phyloP scores from a whole-genome alignment of 2,888 invertebrate genomes.

The Eristalis pertinax region DNA sequence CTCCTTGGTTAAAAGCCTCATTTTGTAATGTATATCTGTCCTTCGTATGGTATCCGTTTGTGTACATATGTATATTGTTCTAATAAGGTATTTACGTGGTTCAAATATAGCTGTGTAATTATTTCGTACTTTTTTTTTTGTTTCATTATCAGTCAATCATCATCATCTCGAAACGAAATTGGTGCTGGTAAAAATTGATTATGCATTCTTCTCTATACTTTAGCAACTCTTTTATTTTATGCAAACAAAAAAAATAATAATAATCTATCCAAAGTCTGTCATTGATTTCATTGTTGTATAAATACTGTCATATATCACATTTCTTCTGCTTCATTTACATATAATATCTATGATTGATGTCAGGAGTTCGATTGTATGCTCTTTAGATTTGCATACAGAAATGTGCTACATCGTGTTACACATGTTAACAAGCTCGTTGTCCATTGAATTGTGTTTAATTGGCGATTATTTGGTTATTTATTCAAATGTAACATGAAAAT shows the following conservation, averaged over 20 bases:
- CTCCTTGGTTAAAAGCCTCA: no score
- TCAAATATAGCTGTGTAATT: slow-evolving; percentile 28
- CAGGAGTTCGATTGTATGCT: slow-evolving; percentile 45
- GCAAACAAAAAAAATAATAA: not conserved
- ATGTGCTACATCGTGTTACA: not conserved
- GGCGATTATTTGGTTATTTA: not conserved
- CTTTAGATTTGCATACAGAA: no score
- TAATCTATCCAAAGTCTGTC: slow-evolving; percentile 10
- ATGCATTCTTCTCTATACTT: slow-evolving; percentile 11
- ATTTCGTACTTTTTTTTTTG: slow-evolving; percentile 29
- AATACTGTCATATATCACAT: slow-evolving; percentile 4
- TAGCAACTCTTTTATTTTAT: not conserved
- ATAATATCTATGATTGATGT: not conserved
- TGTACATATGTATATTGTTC: slow-evolving; percentile 4
- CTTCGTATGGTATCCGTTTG: not conserved
- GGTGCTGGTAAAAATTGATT: slow-evolving; percentile 49
- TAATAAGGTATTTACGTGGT: slow-evolving; percentile 10
- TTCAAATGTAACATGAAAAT: not conserved
- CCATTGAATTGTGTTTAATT: not conserved
- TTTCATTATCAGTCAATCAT: slow-evolving; percentile 57
- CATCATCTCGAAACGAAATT: slow-evolving; percentile 52
- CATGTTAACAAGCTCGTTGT: not conserved
- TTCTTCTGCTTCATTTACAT: slow-evolving; percentile 32
- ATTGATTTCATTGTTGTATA: slow-evolving; percentile 39
- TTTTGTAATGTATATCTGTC: not conserved